Evolutionary conservation across 1,140 invertebrate species (phyloP), one percentile per base, ranked within the genome.

Genomic region (Zaprionus nigranus): DNA sequence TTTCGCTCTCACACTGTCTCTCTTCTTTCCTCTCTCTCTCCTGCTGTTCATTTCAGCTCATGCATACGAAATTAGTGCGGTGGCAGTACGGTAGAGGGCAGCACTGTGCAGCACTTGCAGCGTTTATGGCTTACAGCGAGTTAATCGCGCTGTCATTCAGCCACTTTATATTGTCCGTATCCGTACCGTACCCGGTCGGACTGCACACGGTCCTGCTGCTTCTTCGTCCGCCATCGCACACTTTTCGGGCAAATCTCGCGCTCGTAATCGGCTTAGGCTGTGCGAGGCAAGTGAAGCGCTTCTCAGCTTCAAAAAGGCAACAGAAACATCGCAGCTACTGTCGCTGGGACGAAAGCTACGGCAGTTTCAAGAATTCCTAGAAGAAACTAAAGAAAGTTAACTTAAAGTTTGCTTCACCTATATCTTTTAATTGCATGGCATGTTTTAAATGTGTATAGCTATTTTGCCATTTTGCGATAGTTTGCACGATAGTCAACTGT

Each of bases 61-160:
- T 90, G 85, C 85, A 90, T 90, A 90, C 85, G 66, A 85, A 90
- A 90, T 90, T 90, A 90, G 79, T 85, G 85, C 59, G 63, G 63
- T 66, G n/a, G 56, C 30, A 20, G 6, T 1, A 5, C 9, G 40
- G 71, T 24, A 30, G 60, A 15, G 34, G 43, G 54, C 22, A n/a
- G 67, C 7, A 38, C n/a, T 22, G 38, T 62, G 66, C 77, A 65
- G 66, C 77, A 65, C 65, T 75, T 71, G 82, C 70, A 90, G 66
- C 82, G 85, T 90, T 90, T 90, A 90, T 82, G 85, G 85, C 85
- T 87, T 87, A 87, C 78, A 87, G 81, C 85, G 67, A 90, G 81
- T 90, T 90, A 90, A 90, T 90, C 85, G 85, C 85, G 63, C 85
- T 85, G 85, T 90, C 85, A 90, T 90, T 81, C 83, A 79, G 53